Base-by-base conservation (phyloP, 2,888 invertebrate species). In the Volucella inflata region DNA sequence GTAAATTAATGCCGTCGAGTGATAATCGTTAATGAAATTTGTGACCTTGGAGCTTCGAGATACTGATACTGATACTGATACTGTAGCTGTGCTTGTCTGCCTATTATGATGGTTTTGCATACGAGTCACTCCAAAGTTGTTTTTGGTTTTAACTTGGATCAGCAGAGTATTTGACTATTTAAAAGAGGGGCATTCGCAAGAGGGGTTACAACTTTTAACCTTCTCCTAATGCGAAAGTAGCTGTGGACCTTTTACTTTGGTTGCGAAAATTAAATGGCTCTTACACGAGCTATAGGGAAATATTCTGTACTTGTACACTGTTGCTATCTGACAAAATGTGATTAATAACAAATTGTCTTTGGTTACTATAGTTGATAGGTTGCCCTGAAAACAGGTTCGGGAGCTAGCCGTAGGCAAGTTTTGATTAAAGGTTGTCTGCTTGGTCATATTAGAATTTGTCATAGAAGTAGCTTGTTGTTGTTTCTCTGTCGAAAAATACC, bases 11-110 rank as follows among this genome's bases (percentile, higher is more conserved):
- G 42, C 71, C 57, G 57, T 71, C 78, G 16, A 70, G 30, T 57
- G 64, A 70, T 64, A 62, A 70, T 55, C 64, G 59, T 64, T 78
- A 64, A 71, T 78, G 55, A 78, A 78, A 57, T 21, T 71, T 64
- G n/a, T 50, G 71, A 65, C 78, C 78, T 78, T 78, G 64, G 10
- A 42, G 11, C 78, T 78, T 78, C 71, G 10, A 42, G 11, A 40
- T 59, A 48, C 40, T 67, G 55, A 57, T 38, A 50, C 17, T 21
- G 21, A 21, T 21, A 30, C 30, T 6, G 30, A 30, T 30, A 30
- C 4, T 30, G 30, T 30, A 6, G 30, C 30, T 30, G 6, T 30
- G 30, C 6, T 6, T 71, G 53, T 64, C 64, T 65, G 55, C 36
- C 38, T n/a, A 46, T 68, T 70, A 64, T 65, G 42, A 71, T 64